Evolutionary conservation across 2,113 vertebrate species (phyloP).

Genomic region (Notothenia coriiceps): DNA sequence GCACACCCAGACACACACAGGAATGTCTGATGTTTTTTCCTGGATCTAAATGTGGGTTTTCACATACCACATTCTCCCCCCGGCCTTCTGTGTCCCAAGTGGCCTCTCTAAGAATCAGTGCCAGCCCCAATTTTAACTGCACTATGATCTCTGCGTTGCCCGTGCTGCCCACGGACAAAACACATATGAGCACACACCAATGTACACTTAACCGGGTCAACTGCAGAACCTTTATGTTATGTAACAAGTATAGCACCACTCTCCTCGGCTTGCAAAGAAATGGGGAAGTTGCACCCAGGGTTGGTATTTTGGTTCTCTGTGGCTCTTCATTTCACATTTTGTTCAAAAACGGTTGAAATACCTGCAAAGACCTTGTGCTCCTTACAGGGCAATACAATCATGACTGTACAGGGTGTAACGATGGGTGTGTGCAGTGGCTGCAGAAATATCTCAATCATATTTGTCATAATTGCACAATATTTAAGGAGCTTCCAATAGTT

Average conservation of each 20-base stretch:
- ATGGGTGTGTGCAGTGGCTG: constrained; percentile 37
- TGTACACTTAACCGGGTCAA: constrained; percentile 50
- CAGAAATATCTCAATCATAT: constrained; percentile 25
- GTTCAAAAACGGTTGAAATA: neutral
- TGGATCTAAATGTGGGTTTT: constrained; percentile 72
- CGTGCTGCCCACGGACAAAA: constrained; percentile 11
- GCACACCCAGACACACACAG: constrained; percentile 64
- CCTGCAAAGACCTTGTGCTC: constrained; percentile 8
- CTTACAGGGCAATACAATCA: constrained; percentile 8
- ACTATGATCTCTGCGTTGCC: constrained; percentile 35
- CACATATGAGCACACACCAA: neutral
- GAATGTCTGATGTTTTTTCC: constrained; percentile 76
- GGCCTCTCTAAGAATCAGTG: constrained; percentile 50
- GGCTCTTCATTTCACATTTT: neutral
- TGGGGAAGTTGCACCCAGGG: neutral
- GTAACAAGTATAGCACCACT: constrained; percentile 44
- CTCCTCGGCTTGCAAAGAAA: constrained; percentile 9
- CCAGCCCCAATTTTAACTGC: constrained; percentile 35
- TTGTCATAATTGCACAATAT: constrained; percentile 50
- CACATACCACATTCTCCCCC: constrained; percentile 63
- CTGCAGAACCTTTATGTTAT: constrained; percentile 50
- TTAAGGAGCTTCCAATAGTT: constrained; percentile 28
- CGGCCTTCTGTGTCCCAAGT: constrained; percentile 40
- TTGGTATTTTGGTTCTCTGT: constrained; percentile 1
- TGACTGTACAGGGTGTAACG: neutral